Base-by-base conservation (phyloP, 2,797 vertebrate species). In the Remorina albescens region DNA sequence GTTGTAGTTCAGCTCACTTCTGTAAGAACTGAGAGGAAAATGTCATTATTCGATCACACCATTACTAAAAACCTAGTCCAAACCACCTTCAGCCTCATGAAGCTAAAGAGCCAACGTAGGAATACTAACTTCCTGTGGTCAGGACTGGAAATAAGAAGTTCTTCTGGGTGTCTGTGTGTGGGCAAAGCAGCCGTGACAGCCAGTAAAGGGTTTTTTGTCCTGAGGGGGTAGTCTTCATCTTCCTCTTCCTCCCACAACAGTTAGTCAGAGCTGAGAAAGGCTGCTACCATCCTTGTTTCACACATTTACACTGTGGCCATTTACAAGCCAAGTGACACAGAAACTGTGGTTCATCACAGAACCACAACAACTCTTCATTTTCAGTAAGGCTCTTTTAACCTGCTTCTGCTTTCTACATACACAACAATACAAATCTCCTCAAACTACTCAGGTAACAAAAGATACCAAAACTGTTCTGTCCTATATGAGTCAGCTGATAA, bases 261-360 rank as follows among this genome's bases (percentile, higher is more conserved):
- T 72, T 76, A 71, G 39, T 68, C 49, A 65, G 44, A 69, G 74
- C 49, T 61, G 13, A 4, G 49, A 19, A 44, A 55, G 69, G 36
- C 57, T 49, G 64, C 55, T 51, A n/a, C 34, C 3, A 23, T 36
- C 6, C 8, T 28, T 23, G 32, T 58, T 34, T 73, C 42, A n/a
- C 30, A 65, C 44, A 16, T 77, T 64, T 41, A 76, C 55, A 37
- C 39, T 34, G n/a, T 15, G 39, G 13, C 1, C 16, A 5, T 44
- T 64, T 46, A 23, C 19, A 21, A 65, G 19, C 37, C 53, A 44
- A 59, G 28, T 11, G 4, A 58, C 42, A 21, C 30, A 12, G 10
- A 37, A n/a, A 41, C n/a, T 34, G 50, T 26, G 6, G 10, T 12
- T 16, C 13, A 11, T 42, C 12, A 42, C 28, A 42, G 13, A 15